Conservation (phyloP, 2,888 invertebrate genomes). For the Xanthia togata region DNA sequence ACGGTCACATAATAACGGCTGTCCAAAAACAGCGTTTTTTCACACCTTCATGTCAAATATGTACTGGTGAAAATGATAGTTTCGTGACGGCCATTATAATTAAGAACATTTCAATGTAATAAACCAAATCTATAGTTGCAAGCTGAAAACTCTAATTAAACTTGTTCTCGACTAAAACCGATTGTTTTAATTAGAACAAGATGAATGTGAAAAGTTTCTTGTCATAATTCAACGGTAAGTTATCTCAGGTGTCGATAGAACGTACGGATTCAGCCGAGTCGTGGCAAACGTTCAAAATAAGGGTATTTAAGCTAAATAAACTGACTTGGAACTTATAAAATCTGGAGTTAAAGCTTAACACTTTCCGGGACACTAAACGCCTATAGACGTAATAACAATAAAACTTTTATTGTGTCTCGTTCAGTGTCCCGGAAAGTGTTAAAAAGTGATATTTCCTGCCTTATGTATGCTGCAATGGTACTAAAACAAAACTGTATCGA, state of each 20-base stretch:
- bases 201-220: slow-evolving; percentile 77
- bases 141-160: slow-evolving; percentile 72
- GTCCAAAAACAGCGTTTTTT: not conserved
- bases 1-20: not conserved
- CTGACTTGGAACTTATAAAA: not conserved
- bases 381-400: too few relatives aligned
- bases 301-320: slow-evolving; percentile 32
- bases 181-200: slow-evolving; percentile 79
- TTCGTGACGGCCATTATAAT: not conserved
- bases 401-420: too few relatives aligned
- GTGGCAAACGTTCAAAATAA: slow-evolving; percentile 26
- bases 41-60: not conserved
- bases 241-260: slow-evolving; percentile 61
- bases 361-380: too few relatives aligned
- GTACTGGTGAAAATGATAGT: not conserved
- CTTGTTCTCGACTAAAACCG: slow-evolving; percentile 74
- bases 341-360: too few relatives aligned
- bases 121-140: slow-evolving; percentile 25
- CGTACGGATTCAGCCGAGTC: slow-evolving; percentile 30
- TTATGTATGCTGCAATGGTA: not conserved
- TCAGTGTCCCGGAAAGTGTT: too few relatives aligned
- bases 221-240: slow-evolving; percentile 68
- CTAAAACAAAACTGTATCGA: not conserved
- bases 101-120: slow-evolving; percentile 9
- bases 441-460: not conserved